Evolutionary conservation across 2,888 invertebrate genomes (phyloP).

Genomic region (Spisula solida): DNA sequence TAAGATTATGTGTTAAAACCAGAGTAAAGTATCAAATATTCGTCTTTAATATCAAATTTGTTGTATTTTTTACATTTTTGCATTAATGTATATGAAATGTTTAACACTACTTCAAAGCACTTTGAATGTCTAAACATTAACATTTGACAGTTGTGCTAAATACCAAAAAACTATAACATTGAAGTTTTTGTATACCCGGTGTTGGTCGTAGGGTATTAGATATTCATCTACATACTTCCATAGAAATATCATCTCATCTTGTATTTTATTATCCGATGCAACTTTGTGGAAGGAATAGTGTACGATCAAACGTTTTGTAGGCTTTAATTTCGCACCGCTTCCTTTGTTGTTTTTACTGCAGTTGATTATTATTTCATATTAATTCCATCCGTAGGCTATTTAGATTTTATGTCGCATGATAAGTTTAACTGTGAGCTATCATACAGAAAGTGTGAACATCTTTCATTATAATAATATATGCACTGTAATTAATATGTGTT

Average conservation of each 20-base stretch:
- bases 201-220: neutral
- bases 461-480: too few species aligned
- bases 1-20: neutral
- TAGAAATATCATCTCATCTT: neutral
- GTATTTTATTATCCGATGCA: neutral
- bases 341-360: neutral
- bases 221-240: neutral
- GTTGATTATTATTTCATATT: neutral
- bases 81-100: neutral
- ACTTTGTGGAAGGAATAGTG: neutral
- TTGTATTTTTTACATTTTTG: neutral
- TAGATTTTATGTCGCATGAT: neutral
- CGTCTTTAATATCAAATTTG: neutral
- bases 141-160: conserved; percentile 27
- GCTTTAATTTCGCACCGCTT: neutral
- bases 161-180: conserved; percentile 3
- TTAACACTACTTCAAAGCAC: conserved; percentile 21
- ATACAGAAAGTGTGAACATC: too few species aligned
- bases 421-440: too few species aligned
- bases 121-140: conserved; percentile 3
- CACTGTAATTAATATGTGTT: too few species aligned
- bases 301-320: neutral
- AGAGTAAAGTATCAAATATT: neutral
- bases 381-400: neutral
- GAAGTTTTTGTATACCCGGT: neutral